Conservation (phyloP, 2,113 vertebrate genomes). For the Phalacrocorax pelagicus region DNA sequence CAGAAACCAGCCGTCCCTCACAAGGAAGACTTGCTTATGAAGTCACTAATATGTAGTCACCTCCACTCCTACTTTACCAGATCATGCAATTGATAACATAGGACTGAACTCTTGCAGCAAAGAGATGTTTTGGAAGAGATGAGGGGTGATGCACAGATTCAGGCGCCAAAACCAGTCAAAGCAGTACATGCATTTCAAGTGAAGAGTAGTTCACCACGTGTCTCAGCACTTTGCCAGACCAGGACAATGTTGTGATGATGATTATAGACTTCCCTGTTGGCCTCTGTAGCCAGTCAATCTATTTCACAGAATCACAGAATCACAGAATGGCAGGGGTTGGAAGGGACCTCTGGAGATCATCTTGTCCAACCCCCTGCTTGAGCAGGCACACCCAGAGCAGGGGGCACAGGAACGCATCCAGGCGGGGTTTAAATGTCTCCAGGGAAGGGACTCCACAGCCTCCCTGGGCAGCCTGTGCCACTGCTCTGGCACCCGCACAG, state of each 20-base stretch:
- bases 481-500: no score
- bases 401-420: no score
- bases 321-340: no score
- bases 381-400: no score
- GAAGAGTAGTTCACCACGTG: not conserved
- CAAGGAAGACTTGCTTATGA: not conserved
- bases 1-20: not conserved
- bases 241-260: not conserved
- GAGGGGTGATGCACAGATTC: not conserved
- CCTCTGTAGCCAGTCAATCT: not conserved
- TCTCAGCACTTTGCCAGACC: not conserved
- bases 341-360: no score
- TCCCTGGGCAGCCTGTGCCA: no score
- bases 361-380: no score
- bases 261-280: not conserved
- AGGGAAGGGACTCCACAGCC: no score
- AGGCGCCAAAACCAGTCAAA: not conserved
- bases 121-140: not conserved
- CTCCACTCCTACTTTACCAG: not conserved
- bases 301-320: no score
- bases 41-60: fast-evolving
- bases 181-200: not conserved
- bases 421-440: no score
- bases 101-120: not conserved
- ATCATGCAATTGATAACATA: not conserved